Conservation (phyloP, 2,888 invertebrate species). For the Oeneis ivallda region DNA sequence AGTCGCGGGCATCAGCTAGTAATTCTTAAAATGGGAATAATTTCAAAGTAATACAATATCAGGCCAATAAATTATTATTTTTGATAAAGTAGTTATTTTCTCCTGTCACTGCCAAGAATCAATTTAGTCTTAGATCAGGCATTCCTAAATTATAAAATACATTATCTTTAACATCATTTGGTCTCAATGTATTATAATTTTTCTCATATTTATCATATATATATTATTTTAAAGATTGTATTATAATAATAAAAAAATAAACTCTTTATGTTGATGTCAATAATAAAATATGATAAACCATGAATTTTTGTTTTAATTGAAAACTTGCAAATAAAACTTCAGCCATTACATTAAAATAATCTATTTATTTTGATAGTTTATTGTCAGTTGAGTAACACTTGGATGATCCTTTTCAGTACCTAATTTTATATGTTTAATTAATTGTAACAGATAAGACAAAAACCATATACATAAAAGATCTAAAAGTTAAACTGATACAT, state of each 20-base stretch:
- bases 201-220: constrained; percentile 68
- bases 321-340: constrained; percentile 19
- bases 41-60: constrained; percentile 31
- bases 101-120: constrained; percentile 71
- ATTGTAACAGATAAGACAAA: not conserved
- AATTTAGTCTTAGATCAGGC: constrained; percentile 56
- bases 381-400: constrained; percentile 15
- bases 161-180: constrained; percentile 63
- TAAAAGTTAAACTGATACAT: no score
- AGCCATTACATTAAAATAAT: constrained; percentile 1
- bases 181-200: constrained; percentile 79
- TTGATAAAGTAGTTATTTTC: constrained; percentile 39
- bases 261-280: constrained; percentile 73
- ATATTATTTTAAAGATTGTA: constrained; percentile 72
- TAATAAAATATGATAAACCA: constrained; percentile 71
- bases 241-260: constrained; percentile 55
- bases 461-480: not conserved
- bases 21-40: constrained; percentile 16
- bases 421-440: not conserved
- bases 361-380: constrained; percentile 11
- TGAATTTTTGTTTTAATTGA: constrained; percentile 20
- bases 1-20: no score
- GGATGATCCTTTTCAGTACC: not conserved
- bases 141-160: constrained; percentile 63
- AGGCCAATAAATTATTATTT: constrained; percentile 39